A percentile compares a stretch with the other conserved stretches of the same genome.
These are phyloP conservation scores for Xenotilapia flavipinnis DNA, from an alignment of 2,113 vertebrate genomes.

Conservation along the genomic window DNA sequence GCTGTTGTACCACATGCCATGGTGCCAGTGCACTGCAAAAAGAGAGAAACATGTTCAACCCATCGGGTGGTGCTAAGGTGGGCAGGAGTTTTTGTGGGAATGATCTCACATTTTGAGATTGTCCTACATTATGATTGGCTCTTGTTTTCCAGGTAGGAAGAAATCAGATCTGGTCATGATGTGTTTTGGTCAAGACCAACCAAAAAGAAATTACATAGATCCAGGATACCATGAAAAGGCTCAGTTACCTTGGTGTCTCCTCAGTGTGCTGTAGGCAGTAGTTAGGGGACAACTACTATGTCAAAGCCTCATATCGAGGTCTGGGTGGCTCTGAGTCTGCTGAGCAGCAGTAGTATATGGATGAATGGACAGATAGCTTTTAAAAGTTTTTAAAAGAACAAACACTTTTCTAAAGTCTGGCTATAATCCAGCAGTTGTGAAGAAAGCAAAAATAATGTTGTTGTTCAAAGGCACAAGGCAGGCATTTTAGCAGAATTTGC, in stretches of 20 bases:
- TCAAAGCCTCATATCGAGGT: background rate
- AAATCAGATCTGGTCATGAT: background rate
- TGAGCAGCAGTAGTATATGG: background rate
- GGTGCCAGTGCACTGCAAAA: background rate
- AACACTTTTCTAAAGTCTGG: background rate
- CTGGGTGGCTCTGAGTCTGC: background rate
- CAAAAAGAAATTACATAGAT: background rate
- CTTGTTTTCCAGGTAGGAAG: background rate
- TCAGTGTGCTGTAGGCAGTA: background rate
- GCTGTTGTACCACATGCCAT: background rate
- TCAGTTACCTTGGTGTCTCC: background rate
- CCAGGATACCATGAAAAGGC: background rate
- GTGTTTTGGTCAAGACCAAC: background rate
- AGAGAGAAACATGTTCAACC: background rate
- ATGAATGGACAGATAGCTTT: background rate
- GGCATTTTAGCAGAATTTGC: background rate
- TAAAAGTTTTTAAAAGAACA: background rate
- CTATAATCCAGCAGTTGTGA: background rate
- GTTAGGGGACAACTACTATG: background rate
- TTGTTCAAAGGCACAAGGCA: background rate
- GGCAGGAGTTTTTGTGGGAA: background rate
- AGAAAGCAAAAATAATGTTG: background rate
- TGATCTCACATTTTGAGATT: background rate
- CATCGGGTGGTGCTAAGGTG: background rate
- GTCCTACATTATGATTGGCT: background rate